Evolutionary conservation across 2,888 invertebrate genomes (phyloP).

Genomic region (Napeogenes sylphis): DNA sequence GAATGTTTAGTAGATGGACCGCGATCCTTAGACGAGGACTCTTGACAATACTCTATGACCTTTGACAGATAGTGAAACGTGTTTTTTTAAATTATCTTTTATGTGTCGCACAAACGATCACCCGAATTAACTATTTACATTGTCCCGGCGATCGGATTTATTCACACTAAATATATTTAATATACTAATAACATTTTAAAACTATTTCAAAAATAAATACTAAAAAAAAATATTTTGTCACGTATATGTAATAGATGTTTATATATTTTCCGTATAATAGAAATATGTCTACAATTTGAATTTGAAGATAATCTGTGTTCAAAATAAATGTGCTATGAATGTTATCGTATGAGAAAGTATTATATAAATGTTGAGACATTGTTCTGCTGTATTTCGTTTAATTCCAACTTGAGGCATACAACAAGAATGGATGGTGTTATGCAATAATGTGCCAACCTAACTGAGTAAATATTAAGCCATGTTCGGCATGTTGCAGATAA

Average conservation of each 20-base stretch:
- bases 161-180: slow-evolving; percentile 47
- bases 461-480: too few relatives aligned
- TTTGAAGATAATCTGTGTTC: slow-evolving; percentile 69
- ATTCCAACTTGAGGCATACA: slow-evolving; percentile 30
- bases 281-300: slow-evolving; percentile 66
- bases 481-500: too few relatives aligned
- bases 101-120: slow-evolving; percentile 64
- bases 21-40: slow-evolving; percentile 41
- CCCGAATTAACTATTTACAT: slow-evolving; percentile 33
- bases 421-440: background rate
- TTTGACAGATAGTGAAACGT: slow-evolving; percentile 58
- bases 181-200: slow-evolving; percentile 46
- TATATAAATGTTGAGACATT: slow-evolving; percentile 40
- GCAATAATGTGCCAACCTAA: too few relatives aligned
- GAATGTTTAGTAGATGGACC: slow-evolving; percentile 51
- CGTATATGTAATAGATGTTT: slow-evolving; percentile 49
- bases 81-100: slow-evolving; percentile 37
- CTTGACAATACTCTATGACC: slow-evolving; percentile 70
- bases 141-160: slow-evolving; percentile 43
- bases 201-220: slow-evolving; percentile 57
- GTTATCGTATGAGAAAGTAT: slow-evolving; percentile 55
- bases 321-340: slow-evolving; percentile 61
- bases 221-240: slow-evolving; percentile 45
- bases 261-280: slow-evolving; percentile 64
- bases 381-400: slow-evolving; percentile 32